Conservation (phyloP, 2,888 invertebrate species). For the Digitonthophagus gazella region DNA sequence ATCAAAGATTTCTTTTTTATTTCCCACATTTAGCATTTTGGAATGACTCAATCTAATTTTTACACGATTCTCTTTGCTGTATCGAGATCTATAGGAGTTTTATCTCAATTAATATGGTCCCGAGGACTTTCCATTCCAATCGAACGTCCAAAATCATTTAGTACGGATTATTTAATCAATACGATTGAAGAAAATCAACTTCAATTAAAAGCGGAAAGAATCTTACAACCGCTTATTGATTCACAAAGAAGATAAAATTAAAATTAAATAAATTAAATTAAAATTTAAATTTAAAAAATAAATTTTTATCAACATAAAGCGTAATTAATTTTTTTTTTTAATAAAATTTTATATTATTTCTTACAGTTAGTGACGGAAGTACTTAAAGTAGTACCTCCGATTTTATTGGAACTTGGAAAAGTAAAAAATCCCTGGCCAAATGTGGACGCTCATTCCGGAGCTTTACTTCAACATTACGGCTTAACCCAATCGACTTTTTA, state of each 20-base stretch:
- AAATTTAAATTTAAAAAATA: not conserved
- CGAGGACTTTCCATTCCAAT: not conserved
- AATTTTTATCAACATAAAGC: too few species aligned
- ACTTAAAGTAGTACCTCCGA: conserved; percentile 90
- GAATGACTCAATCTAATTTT: not conserved
- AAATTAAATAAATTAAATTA: not conserved
- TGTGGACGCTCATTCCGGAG: conserved; percentile 96
- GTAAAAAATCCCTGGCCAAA: conserved; percentile 99
- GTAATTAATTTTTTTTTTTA: too few species aligned
- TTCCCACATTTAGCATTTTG: not conserved
- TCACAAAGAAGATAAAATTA: not conserved
- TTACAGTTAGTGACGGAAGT: conserved; percentile 76
- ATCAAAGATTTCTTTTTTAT: not conserved
- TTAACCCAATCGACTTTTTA: conserved; percentile 92
- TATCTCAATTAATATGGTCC: not conserved
- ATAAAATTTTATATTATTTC: too few species aligned
- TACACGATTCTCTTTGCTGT: not conserved
- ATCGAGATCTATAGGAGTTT: not conserved
- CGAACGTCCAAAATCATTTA: not conserved
- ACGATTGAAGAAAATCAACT: not conserved
- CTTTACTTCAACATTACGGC: conserved; percentile 84
- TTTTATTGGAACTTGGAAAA: conserved; percentile 90
- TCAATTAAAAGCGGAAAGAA: not conserved
- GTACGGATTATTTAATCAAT: not conserved
- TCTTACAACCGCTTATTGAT: not conserved